Evolutionary conservation across 37 sponge, comb jelly and placozoan species (phyloP).

Genomic region (Spongia lamella): DNA sequence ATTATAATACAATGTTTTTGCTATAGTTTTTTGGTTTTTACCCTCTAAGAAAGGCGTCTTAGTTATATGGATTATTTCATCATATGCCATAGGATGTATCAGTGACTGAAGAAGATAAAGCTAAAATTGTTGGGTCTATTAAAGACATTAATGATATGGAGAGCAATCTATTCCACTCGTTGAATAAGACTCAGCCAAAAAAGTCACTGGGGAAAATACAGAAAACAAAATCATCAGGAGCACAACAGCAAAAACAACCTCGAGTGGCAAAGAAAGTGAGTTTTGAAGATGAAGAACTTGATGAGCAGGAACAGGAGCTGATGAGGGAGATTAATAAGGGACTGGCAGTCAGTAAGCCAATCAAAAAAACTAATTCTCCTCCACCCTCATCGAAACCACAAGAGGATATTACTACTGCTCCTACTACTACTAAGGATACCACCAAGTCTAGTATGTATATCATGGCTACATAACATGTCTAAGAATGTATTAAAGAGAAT

Average conservation of each 20-base stretch:
- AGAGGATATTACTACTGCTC: too few relatives aligned
- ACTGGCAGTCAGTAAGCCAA: neutral
- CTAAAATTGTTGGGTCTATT: slow-evolving; percentile 29
- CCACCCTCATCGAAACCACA: slow-evolving; percentile 1
- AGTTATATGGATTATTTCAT: too few relatives aligned
- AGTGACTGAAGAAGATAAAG: slow-evolving; percentile 23
- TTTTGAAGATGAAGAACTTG: slow-evolving; percentile 13
- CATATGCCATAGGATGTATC: slow-evolving; percentile 2
- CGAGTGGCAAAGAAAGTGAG: too few relatives aligned
- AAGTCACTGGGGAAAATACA: slow-evolving; percentile 4
- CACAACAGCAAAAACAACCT: neutral
- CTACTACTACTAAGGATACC: too few relatives aligned
- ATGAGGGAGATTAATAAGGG: slow-evolving; percentile 37
- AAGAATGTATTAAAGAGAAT: neutral
- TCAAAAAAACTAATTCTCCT: neutral
- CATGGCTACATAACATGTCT: neutral
- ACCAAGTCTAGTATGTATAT: neutral
- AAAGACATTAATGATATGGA: slow-evolving; percentile 71
- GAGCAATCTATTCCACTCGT: slow-evolving; percentile 47
- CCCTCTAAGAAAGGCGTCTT: too few relatives aligned
- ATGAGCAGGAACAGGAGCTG: slow-evolving; percentile 20
- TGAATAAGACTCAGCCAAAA: slow-evolving; percentile 26
- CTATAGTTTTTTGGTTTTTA: too few relatives aligned
- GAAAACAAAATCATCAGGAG: neutral
- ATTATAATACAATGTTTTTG: too few relatives aligned